Percentiles rank a stretch among this genome's conserved stretches.
Conservation (phyloP, 2,797 vertebrate species). For the Chelonia mydas region DNA sequence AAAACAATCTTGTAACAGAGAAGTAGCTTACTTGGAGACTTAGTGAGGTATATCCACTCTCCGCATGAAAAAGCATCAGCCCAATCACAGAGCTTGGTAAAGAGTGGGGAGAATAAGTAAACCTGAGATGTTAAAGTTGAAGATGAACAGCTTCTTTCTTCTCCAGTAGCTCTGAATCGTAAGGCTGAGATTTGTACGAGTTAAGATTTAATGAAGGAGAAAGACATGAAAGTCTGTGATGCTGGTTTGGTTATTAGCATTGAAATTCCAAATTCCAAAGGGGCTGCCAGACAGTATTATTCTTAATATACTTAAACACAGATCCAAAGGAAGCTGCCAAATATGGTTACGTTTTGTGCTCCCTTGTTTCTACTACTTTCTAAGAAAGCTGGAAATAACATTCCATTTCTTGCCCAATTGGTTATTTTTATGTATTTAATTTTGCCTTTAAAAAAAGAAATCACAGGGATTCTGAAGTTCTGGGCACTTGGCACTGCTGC, state of each 20-base stretch:
- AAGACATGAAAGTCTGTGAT: neutral
- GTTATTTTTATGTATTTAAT: slow-evolving; percentile 31
- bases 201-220: slow-evolving; percentile 24
- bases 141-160: slow-evolving; percentile 8
- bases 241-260: slow-evolving; percentile 38
- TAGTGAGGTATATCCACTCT: rapidly evolving
- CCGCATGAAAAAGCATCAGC: neutral
- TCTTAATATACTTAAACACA: slow-evolving; percentile 38
- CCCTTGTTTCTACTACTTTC: slow-evolving; percentile 45
- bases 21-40: neutral
- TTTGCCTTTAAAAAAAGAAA: slow-evolving; percentile 22
- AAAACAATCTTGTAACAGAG: neutral
- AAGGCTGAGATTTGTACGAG: slow-evolving; percentile 16
- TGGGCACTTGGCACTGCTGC: neutral
- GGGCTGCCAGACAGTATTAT: slow-evolving; percentile 49
- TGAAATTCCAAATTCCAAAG: slow-evolving; percentile 52
- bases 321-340: slow-evolving; percentile 63
- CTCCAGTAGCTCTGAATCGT: neutral
- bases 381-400: slow-evolving; percentile 64
- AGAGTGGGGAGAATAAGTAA: neutral
- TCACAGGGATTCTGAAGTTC: neutral
- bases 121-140: slow-evolving; percentile 31
- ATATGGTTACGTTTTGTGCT: slow-evolving; percentile 28
- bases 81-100: neutral
- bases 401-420: slow-evolving; percentile 18